Base-by-base conservation (phyloP, 2,888 invertebrate species). In the Oligia strigilis region DNA sequence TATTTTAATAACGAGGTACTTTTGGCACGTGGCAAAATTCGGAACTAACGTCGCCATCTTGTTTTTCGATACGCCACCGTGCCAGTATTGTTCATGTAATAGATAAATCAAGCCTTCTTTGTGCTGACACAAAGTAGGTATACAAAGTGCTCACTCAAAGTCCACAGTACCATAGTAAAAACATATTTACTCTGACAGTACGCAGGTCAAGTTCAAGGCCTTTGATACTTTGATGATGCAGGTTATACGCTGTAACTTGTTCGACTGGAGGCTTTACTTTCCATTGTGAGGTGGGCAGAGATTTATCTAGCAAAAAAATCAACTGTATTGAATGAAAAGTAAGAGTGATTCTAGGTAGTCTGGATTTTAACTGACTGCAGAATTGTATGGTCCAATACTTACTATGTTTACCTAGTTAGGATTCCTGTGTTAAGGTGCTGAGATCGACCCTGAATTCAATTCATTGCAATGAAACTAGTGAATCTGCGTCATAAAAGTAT, bases 191-290 rank as follows among this genome's bases (percentile, higher is more conserved):
- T 29, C 29, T 29, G 29, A 3, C 55, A 58, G 58, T 19, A 13
- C 52, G 43, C 13, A 60, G 23, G 43, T n/a, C 82, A 80, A 82
- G 82, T 82, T 82, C 80, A 80, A 67, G 82, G 80, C 6, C 4
- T 49, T 36, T 70, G 5, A 23, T 58, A 8, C 23, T 23, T 1
- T 17, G 40, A 73, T 66, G 82, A 81, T 60, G 75, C 60, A 72
- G 23, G 69, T 19, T 46, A n/a, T 0, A 36, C n/a, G n/a, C 40
- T 81, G 64, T 19, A 14, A 49, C 46, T 46, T 40, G 64, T 49
- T 52, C 29, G 17, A 17, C 19, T 65, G 17, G 40, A 23, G 55
- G 19, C 66, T 40, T 36, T 58, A 60, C 66, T 74, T 74, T 81
- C 60, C 40, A 19, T 13, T 70, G 29, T 29, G 49, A 19, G 49